These are phyloP conservation scores for Pluvianellus socialis DNA, from an alignment of 2,113 vertebrate genomes.

Conservation along the genomic window DNA sequence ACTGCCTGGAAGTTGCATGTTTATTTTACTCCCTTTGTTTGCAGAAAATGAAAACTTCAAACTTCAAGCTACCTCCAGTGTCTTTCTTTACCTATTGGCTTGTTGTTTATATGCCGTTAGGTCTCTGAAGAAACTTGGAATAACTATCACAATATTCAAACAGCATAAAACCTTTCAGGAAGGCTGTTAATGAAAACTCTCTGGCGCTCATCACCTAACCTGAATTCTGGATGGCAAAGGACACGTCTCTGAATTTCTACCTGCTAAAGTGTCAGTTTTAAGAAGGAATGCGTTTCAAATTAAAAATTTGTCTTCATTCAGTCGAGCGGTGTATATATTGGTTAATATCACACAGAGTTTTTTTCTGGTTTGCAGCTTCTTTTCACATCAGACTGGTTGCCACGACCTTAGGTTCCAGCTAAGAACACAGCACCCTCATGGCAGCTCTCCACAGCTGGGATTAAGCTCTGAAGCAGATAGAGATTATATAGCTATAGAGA, in stretches of 20 bases:
- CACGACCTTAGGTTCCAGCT: not conserved
- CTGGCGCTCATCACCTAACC: not conserved
- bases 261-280: not conserved
- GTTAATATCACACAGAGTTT: not conserved
- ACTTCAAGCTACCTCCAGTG: accelerated
- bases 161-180: not conserved
- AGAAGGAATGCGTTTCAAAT: not conserved
- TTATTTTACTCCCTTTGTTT: constrained; percentile 29
- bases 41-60: not conserved
- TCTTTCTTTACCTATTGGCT: not conserved
- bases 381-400: not conserved
- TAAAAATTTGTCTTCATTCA: not conserved
- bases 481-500: not conserved
- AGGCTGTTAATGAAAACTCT: not conserved
- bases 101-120: not conserved
- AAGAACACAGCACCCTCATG: not conserved
- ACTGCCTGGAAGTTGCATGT: not conserved
- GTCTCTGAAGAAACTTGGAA: not conserved
- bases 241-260: accelerated
- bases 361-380: not conserved
- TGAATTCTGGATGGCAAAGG: not conserved
- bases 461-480: not conserved
- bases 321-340: not conserved
- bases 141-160: not conserved
- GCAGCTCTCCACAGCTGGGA: not conserved